A percentile compares a stretch with the other conserved stretches of the same genome.
phyloP scores from a whole-genome alignment of 2,888 invertebrate genomes.

The Lymantria monacha region DNA sequence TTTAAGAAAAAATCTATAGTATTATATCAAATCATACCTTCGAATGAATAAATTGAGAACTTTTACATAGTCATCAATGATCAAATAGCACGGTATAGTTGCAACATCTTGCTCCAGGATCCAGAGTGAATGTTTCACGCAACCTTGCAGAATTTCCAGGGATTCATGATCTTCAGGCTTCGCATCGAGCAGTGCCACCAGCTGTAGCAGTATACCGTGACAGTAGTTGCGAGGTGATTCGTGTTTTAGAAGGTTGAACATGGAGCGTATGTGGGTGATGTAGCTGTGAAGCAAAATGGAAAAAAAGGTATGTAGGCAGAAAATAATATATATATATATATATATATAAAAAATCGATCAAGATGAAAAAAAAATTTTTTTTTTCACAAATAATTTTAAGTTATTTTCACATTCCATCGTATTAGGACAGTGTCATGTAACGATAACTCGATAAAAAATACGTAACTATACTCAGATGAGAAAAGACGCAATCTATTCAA shows the following conservation, averaged over 20 bases:
- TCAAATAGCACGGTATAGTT: slow-evolving; percentile 46
- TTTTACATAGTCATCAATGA: slow-evolving; percentile 56
- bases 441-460: too few species aligned
- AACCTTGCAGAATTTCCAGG: slow-evolving; percentile 9
- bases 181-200: slow-evolving; percentile 56
- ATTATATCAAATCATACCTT: slow-evolving; percentile 39
- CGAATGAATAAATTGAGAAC: slow-evolving; percentile 51
- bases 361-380: background rate
- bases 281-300: slow-evolving; percentile 17
- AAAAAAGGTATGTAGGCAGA: background rate
- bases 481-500: too few species aligned
- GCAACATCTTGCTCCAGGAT: slow-evolving; percentile 35
- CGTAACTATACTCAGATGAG: too few species aligned
- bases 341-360: background rate
- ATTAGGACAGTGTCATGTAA: too few species aligned
- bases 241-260: slow-evolving; percentile 37
- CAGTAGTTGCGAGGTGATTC: slow-evolving; percentile 79
- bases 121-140: slow-evolving; percentile 32
- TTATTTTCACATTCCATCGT: too few species aligned
- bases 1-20: too few species aligned
- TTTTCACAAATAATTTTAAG: too few species aligned
- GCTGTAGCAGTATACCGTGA: slow-evolving; percentile 84
- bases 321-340: background rate
- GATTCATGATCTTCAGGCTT: slow-evolving; percentile 30
- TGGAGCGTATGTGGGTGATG: slow-evolving; percentile 38